These are phyloP conservation scores for Temnothorax unifasciatus DNA, from an alignment of 2,888 invertebrate species.

Conservation along the genomic window DNA sequence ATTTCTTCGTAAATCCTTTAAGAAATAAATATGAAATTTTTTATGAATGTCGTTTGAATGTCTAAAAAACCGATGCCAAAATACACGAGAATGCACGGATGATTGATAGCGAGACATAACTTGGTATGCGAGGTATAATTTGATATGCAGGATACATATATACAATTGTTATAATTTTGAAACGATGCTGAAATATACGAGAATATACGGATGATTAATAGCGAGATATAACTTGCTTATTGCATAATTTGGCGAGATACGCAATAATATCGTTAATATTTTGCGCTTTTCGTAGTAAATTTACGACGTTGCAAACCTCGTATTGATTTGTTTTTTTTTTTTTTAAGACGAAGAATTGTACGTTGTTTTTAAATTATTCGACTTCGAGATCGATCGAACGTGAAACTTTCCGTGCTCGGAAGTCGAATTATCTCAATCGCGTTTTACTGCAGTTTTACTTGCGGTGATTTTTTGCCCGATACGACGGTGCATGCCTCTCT, in stretches of 20 bases:
- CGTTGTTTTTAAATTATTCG: background rate
- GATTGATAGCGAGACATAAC: too few relatives aligned
- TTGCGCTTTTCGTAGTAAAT: background rate
- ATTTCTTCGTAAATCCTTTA: too few relatives aligned
- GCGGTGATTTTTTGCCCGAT: background rate
- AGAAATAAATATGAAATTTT: too few relatives aligned
- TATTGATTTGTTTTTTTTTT: background rate
- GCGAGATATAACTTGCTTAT: background rate
- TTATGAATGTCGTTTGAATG: too few relatives aligned
- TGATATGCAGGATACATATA: too few relatives aligned
- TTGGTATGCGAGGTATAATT: too few relatives aligned
- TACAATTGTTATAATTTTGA: too few relatives aligned
- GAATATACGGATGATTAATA: background rate
- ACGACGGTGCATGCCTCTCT: background rate
- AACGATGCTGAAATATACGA: background rate
- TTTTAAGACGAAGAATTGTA: background rate
- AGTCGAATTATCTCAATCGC: background rate
- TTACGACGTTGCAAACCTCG: background rate
- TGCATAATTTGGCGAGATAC: background rate
- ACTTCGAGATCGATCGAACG: slow-evolving; percentile 6
- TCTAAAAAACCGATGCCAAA: too few relatives aligned
- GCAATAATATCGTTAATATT: background rate
- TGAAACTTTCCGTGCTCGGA: background rate
- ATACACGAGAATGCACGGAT: too few relatives aligned
- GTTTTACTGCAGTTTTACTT: background rate